Evolutionary conservation across 2,888 invertebrate species (phyloP), one percentile per base, ranked within the genome.

Genomic region (Cynaeus angustus): DNA sequence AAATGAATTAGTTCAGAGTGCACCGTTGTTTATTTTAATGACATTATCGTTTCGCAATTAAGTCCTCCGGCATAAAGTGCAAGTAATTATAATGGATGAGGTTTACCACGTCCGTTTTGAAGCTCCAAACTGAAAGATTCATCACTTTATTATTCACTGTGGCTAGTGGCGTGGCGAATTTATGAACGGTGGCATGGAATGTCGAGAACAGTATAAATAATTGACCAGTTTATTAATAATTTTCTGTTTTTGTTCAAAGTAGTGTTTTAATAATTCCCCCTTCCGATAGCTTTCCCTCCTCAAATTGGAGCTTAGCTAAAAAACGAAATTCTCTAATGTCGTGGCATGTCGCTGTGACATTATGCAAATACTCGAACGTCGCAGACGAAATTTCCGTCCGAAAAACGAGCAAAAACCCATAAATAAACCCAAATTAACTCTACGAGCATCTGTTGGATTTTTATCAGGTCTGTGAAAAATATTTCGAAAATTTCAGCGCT

Each of bases 341-440:
- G 46, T 16, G 4, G 14, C 46, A 46, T 16, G 46, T 46, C 14
- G 14, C 4, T 14, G 48, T 28, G 10, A 50, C 48, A 50, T 28
- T 50, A 50, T 50, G 48, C 21, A 50, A 50, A 50, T 50, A 10
- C 7, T 28, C 21, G 28, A 50, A 46, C 21, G 46, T 13, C 21
- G 16, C 21, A 50, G 28, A 50, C 26, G 48, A 26, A 28, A 26
- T 50, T 50, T 50, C 26, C 10, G n/a, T 10, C 10, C 12, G 7
- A 50, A 46, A 46, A 46, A 5, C 9, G 2, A 37, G 9, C 37
- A n/a, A 48, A 48, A 48, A 21, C 26, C n/a, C 21, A 50, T 50
- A 50, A 50, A 50, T 50, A 50, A 50, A 50, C 48, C 21, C 48
- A 50, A 50, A 50, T 50, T 50, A 50, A 50, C 48, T 10, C 26